Conservation (phyloP, 2,888 invertebrate species). For the Nemapogon koenigi region DNA sequence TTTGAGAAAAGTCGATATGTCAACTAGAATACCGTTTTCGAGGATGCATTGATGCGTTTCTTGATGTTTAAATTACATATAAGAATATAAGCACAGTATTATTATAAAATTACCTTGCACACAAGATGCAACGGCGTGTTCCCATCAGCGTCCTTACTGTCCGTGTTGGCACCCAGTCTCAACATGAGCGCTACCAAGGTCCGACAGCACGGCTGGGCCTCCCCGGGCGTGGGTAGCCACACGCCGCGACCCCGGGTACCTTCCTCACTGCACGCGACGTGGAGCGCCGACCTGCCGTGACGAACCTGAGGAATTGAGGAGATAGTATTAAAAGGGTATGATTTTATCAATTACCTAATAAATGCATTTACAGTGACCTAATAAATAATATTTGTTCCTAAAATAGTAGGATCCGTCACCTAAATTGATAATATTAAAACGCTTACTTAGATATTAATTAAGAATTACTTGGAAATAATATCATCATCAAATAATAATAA, state of each 20-base stretch:
- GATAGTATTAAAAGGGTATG: neutral
- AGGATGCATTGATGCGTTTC: too few species aligned
- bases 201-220: constrained; percentile 24
- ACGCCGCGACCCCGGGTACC: constrained; percentile 55
- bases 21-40: too few species aligned
- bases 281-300: constrained; percentile 74
- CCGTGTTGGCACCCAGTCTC: constrained; percentile 83
- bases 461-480: too few species aligned
- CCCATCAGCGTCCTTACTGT: constrained; percentile 79
- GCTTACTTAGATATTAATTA: too few species aligned
- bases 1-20: too few species aligned
- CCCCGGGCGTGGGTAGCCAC: constrained; percentile 17
- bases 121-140: constrained; percentile 90
- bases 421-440: neutral
- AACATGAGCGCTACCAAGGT: constrained; percentile 72
- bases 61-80: too few species aligned
- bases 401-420: neutral
- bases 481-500: too few species aligned
- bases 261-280: constrained; percentile 85
- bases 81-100: too few species aligned
- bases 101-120: constrained; percentile 63
- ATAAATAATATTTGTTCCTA: too few species aligned
- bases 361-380: too few species aligned
- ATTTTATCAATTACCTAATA: too few species aligned
- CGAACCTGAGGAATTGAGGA: too few species aligned